Base-by-base conservation (phyloP, 2,888 invertebrate species). In the Coleophora flavipennella region DNA sequence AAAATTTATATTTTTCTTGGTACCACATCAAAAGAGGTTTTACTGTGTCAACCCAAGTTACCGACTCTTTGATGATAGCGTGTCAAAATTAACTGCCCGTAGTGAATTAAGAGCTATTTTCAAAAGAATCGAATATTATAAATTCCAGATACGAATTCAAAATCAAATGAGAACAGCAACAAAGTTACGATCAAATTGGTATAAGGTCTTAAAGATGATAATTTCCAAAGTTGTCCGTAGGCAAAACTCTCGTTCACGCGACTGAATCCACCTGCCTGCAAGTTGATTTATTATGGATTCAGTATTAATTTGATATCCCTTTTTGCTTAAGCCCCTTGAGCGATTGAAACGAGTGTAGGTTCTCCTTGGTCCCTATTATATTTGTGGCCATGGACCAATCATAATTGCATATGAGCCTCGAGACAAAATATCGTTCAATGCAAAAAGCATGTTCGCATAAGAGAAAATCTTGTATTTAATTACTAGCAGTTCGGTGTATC, bases 201-300 rank as follows among this genome's bases (percentile, higher is more conserved):
- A 53, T 60, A 68, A 60, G 52, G 51, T 50, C 45, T 45, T 43
- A 45, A 50, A 44, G 48, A 68, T 69, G 78, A 80, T 83, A 74
- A 81, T 81, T 78, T 78, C 73, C 67, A 67, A 78, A 77, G 72
- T 59, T 72, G 57, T 71, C 83, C 83, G 68, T 69, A 80, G 84
- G 84, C 83, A 51, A 78, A 72, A 74, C 63, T 71, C 67, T 69
- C 66, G 64, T 66, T 71, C 70, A 68, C 65, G 69, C 67, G 67
- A 72, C 68, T 62, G 57, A 65, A 67, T 79, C 78, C 84, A 83
- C 84, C 84, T 84, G 84, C 83, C 78, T 63, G 20, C 56, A 58
- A n/a, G 74, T 76, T 83, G 84, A 84, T 84, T 84, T 84, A 84
- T 84, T 81, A 83, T 80, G 81, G 75, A 84, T 83, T 83, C 83